Percentiles rank a stretch among this genome's conserved stretches.
These are phyloP conservation scores for Aradus depressus DNA, from an alignment of 2,888 invertebrate genomes.

Conservation along the genomic window DNA sequence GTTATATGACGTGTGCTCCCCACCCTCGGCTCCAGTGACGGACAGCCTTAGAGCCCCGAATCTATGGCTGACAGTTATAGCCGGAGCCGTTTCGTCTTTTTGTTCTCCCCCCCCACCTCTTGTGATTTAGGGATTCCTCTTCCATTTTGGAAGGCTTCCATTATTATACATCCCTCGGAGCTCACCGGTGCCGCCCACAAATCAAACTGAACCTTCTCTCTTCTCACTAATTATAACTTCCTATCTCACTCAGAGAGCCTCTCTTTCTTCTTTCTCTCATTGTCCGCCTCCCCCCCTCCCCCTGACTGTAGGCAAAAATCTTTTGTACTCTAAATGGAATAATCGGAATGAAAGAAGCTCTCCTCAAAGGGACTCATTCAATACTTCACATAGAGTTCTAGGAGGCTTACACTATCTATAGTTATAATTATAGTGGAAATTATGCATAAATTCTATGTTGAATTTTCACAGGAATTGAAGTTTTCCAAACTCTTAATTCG, in stretches of 20 bases:
- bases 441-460: too few relatives aligned
- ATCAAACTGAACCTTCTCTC: slow-evolving; percentile 23
- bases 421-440: too few relatives aligned
- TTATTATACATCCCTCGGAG: slow-evolving; percentile 28
- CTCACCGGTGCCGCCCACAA: slow-evolving; percentile 23
- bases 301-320: not conserved
- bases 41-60: slow-evolving; percentile 26
- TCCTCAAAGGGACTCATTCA: too few relatives aligned
- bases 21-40: slow-evolving; percentile 17
- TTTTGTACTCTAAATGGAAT: too few relatives aligned
- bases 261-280: not conserved
- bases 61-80: slow-evolving; percentile 30
- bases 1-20: slow-evolving; percentile 20
- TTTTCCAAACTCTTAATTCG: too few relatives aligned
- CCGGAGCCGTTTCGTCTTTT: slow-evolving; percentile 28
- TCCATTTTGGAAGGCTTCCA: slow-evolving; percentile 31
- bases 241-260: too few relatives aligned
- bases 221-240: slow-evolving; percentile 26
- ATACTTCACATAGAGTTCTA: too few relatives aligned
- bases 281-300: not conserved
- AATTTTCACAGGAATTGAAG: too few relatives aligned
- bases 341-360: too few relatives aligned
- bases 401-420: too few relatives aligned
- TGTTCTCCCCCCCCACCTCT: slow-evolving; percentile 22
- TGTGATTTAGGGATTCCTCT: slow-evolving; percentile 30